phyloP scores from a whole-genome alignment of 2,113 vertebrate species.

The Opisthocomus hoazin region DNA sequence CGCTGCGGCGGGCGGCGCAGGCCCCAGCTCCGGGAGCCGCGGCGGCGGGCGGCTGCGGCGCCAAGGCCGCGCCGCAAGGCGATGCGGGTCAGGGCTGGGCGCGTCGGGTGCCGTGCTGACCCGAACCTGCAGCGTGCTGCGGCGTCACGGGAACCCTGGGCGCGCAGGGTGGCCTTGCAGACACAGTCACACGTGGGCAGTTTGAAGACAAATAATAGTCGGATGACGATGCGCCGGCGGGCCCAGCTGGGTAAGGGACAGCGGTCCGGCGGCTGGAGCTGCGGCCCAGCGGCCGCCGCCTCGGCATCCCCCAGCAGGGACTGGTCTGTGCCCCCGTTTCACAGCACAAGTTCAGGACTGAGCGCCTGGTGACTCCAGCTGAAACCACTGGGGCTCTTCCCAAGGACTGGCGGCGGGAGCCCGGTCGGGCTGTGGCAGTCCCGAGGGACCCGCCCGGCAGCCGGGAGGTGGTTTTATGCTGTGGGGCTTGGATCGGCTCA shows the following conservation, averaged over 20 bases:
- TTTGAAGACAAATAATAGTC: not conserved
- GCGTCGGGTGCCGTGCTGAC: not conserved
- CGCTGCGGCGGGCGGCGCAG: too few species aligned
- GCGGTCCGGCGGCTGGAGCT: not conserved
- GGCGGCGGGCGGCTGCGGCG: too few species aligned
- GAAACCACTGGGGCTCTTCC: not conserved
- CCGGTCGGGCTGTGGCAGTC: not conserved
- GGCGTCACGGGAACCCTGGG: not conserved
- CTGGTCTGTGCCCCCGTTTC: not conserved
- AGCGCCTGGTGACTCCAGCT: not conserved
- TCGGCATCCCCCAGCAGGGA: not conserved
- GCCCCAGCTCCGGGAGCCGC: too few species aligned
- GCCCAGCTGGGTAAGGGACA: too few species aligned
- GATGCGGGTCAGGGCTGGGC: too few species aligned
- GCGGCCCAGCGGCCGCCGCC: not conserved
- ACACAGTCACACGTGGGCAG: too few species aligned
- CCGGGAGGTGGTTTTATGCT: not conserved
- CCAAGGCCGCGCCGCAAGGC: too few species aligned
- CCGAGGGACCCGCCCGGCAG: not conserved
- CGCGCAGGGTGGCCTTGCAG: not conserved
- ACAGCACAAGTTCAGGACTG: not conserved
- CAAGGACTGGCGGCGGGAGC: not conserved
- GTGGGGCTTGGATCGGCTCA: not conserved
- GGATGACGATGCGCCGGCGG: rapidly evolving
- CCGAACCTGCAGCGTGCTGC: not conserved